Conservation (phyloP, 2,113 vertebrate genomes). For the Mobula hypostoma region DNA sequence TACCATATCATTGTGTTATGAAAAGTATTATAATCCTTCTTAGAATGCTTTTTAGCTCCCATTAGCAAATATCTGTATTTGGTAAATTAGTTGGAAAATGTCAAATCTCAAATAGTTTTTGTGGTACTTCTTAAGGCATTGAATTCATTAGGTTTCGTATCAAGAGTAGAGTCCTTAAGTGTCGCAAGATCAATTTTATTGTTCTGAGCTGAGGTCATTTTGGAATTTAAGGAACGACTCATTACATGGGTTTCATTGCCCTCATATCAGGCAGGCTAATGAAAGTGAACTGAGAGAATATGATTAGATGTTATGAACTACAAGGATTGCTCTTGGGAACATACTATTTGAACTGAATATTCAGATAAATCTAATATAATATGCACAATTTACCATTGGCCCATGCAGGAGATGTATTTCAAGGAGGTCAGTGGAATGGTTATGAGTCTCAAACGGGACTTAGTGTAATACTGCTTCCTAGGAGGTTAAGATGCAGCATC, state of each 20-base stretch:
- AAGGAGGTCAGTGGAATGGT: constrained; percentile 58
- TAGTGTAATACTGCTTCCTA: constrained; percentile 43
- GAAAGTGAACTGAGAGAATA: constrained; percentile 58
- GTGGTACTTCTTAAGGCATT: constrained; percentile 46
- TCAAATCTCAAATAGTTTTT: constrained; percentile 49
- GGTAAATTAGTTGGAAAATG: constrained; percentile 56
- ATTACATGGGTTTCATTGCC: constrained; percentile 60
- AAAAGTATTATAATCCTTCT: not conserved
- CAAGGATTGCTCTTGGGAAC: constrained; percentile 55
- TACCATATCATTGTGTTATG: not conserved
- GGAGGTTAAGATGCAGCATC: not conserved
- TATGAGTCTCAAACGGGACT: constrained; percentile 56
- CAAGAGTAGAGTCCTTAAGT: constrained; percentile 48
- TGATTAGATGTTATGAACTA: constrained; percentile 61
- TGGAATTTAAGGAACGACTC: constrained; percentile 56
- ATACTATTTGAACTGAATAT: constrained; percentile 62
- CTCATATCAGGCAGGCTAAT: constrained; percentile 53
- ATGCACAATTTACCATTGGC: constrained; percentile 58
- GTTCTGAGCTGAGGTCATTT: constrained; percentile 49
- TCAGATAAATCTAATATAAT: constrained; percentile 56
- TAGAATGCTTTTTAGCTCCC: not conserved
- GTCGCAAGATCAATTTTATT: constrained; percentile 48
- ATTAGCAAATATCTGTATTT: constrained; percentile 38
- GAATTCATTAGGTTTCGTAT: constrained; percentile 54
- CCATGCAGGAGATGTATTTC: constrained; percentile 53